Evolutionary conservation across 2,888 invertebrate genomes (phyloP), one percentile per base, ranked within the genome.

Genomic region (Sipunculus nudus): DNA sequence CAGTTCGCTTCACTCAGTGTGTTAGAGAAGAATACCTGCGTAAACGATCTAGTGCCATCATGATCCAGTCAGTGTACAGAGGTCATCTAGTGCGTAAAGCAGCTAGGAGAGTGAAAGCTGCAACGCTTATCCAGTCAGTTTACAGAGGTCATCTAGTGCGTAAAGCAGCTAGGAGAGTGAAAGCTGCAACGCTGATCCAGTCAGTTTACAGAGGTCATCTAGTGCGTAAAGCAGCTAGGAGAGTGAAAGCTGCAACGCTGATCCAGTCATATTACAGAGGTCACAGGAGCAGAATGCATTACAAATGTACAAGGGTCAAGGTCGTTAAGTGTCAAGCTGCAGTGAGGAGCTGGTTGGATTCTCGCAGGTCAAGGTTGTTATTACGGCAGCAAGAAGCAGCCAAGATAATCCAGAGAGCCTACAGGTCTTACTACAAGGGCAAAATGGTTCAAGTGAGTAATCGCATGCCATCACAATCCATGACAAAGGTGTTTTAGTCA

Each of bases 51-150:
- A 32, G 19, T 16, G 23, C 40, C 13, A 46, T 40, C 16, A 19
- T 21, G 1, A 46, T 59, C 19, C 69, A 82, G 80, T 70, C 80
- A 21, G 23, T 67, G 5, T 79, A 79, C 78, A 63, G 78, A 54
- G 80, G 79, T 2, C 72, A 75, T 54, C 46, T 54, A 25, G 52
- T 73, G 0, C n/a, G 8, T 13, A 31, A 35, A 13, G 13, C 6
- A 8, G 35, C 31, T 35, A 19, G 8, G 10, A 50, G 35, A 31
- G 6, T 16, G 23, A 31, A 19, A 13, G 10, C 31, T 8, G 35
- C n/a, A n/a, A n/a, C n/a, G n/a, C 50, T 6, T 35, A 23, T 13
- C 23, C 50, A 50, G 35, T 50, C 35, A 13, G 13, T 5, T 21
- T 35, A 13, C 23, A 31, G 50, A 6, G 23, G 10, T 19, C 6